Percentiles rank a stretch among this genome's conserved stretches.
These are phyloP conservation scores for Gandaritis pyraliata DNA, from an alignment of 2,888 invertebrate genomes.

Conservation along the genomic window DNA sequence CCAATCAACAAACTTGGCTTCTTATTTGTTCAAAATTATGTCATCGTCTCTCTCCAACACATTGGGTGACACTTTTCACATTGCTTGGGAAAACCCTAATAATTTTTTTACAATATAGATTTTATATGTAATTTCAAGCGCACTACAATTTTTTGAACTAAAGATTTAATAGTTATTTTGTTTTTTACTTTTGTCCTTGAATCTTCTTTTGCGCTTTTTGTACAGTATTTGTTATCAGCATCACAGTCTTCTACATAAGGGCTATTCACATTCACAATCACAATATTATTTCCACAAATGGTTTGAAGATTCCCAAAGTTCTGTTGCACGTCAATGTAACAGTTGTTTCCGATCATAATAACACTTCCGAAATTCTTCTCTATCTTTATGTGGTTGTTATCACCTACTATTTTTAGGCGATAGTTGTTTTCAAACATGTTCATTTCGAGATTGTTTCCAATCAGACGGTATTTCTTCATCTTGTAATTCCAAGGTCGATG, in stretches of 20 bases:
- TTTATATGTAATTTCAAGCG: constrained; percentile 7
- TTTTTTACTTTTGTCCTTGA: background rate
- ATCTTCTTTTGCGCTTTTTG: background rate
- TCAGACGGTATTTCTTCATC: constrained; percentile 56
- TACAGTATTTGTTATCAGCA: background rate
- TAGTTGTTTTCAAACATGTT: constrained; percentile 52
- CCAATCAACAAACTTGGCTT: no score
- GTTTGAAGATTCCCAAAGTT: constrained; percentile 54
- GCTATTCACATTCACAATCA: constrained; percentile 24
- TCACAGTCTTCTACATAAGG: background rate
- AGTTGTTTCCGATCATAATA: constrained; percentile 52
- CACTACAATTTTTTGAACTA: constrained; percentile 12
- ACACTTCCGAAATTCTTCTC: constrained; percentile 53
- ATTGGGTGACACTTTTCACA: no score
- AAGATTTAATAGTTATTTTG: constrained; percentile 1
- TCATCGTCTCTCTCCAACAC: background rate
- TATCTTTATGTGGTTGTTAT: constrained; percentile 57
- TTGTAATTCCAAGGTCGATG: background rate
- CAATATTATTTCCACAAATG: constrained; percentile 40
- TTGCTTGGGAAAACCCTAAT: no score
- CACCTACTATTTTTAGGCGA: constrained; percentile 54
- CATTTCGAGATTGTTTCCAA: constrained; percentile 55
- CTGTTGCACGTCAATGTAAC: constrained; percentile 49
- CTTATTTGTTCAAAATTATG: background rate
- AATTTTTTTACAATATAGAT: background rate